phyloP scores from a whole-genome alignment of 2,888 invertebrate species.

The Drosophila flavopinicola region DNA sequence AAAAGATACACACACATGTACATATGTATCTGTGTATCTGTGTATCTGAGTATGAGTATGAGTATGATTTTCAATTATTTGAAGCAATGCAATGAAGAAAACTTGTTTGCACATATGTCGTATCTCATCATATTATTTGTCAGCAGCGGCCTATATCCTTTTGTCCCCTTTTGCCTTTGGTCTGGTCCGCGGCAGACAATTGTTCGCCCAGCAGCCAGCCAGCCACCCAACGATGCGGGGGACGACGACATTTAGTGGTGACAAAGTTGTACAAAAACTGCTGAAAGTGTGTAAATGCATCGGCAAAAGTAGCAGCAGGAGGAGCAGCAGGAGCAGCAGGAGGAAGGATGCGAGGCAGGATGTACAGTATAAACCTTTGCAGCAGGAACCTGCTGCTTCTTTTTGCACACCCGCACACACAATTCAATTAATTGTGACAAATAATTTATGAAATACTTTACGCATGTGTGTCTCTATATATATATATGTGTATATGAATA shows the following conservation, averaged over 20 bases:
- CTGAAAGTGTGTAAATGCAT: constrained; percentile 54
- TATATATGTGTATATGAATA: constrained; percentile 52
- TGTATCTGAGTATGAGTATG: too few species aligned
- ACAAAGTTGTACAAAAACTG: constrained; percentile 67
- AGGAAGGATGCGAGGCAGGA: neutral
- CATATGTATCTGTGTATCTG: constrained; percentile 1
- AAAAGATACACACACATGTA: constrained; percentile 3
- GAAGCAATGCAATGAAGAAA: constrained; percentile 75
- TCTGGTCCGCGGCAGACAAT: constrained; percentile 22
- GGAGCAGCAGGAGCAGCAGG: neutral
- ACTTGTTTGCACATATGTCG: constrained; percentile 85
- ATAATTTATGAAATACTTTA: constrained; percentile 79
- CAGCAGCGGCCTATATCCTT: constrained; percentile 73
- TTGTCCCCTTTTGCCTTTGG: constrained; percentile 56
- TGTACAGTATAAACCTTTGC: constrained; percentile 2
- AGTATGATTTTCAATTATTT: constrained; percentile 84
- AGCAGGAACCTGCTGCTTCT: constrained; percentile 39
- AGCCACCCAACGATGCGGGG: constrained; percentile 6
- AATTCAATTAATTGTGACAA: constrained; percentile 83
- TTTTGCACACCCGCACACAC: constrained; percentile 61
- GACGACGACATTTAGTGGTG: constrained; percentile 64
- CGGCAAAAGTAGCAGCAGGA: constrained; percentile 16
- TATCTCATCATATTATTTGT: constrained; percentile 84
- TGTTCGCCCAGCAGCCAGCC: constrained; percentile 41
- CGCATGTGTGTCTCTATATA: neutral